Conservation (phyloP, 1,140 invertebrate genomes). For the Drosophila pseudoobscura region DNA sequence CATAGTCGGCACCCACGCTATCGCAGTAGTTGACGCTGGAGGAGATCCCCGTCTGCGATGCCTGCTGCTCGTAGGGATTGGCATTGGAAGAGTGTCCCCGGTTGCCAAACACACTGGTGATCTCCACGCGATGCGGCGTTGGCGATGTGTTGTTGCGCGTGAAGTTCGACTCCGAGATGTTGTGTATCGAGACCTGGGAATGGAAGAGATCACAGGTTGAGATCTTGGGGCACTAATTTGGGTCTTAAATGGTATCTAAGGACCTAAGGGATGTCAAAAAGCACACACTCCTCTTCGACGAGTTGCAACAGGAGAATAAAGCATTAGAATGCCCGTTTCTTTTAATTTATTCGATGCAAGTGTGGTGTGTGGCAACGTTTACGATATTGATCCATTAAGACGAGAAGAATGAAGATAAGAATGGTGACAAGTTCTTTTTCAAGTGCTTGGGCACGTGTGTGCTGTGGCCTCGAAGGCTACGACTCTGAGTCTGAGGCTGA, state of each 20-base stretch:
- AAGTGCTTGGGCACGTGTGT: no score
- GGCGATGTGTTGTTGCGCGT: constrained; percentile 82
- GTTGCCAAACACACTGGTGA: constrained; percentile 77
- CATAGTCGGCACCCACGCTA: constrained; percentile 60
- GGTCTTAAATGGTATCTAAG: no score
- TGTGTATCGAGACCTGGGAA: constrained; percentile 85
- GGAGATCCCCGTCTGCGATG: constrained; percentile 40
- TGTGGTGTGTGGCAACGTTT: no score
- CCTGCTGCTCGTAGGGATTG: constrained; percentile 53
- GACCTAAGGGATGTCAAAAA: no score
- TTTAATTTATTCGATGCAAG: constrained; percentile 1
- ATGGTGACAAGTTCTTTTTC: constrained; percentile 10
- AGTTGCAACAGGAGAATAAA: no score
- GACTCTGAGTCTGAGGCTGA: no score
- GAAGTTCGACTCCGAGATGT: constrained; percentile 85
- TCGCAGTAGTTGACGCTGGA: constrained; percentile 62
- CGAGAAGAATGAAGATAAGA: constrained; percentile 46
- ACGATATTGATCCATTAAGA: constrained; percentile 14
- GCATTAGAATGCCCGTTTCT: no score
- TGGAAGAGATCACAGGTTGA: neutral
- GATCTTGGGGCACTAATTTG: neutral
- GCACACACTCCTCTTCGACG: no score
- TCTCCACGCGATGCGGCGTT: constrained; percentile 82
- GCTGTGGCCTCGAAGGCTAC: no score
- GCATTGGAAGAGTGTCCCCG: constrained; percentile 55